Percentiles rank a stretch among this genome's conserved stretches.
Conservation (phyloP, 2,797 vertebrate species). For the Sebastes minor region DNA sequence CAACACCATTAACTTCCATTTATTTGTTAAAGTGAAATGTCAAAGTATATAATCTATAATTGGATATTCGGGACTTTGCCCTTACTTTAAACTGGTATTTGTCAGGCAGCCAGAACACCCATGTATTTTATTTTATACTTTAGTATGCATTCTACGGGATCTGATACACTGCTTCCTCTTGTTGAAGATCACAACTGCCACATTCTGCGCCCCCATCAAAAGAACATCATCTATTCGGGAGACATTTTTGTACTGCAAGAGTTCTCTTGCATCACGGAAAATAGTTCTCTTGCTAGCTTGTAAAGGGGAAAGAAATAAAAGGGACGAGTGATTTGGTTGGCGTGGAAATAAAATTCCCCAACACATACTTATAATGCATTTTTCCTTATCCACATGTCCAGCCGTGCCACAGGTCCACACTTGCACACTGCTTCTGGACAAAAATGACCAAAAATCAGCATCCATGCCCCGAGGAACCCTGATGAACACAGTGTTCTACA, state of each 20-base stretch:
- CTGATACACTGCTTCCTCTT: neutral
- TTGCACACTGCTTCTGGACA: neutral
- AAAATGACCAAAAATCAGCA: neutral
- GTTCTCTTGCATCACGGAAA: neutral
- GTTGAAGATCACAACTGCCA: neutral
- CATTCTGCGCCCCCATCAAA: neutral
- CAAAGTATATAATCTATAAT: neutral
- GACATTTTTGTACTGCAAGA: neutral
- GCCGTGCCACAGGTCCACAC: neutral
- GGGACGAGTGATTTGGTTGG: neutral
- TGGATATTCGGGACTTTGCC: neutral
- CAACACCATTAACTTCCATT: no score
- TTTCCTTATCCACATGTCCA: neutral
- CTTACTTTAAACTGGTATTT: neutral
- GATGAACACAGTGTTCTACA: neutral
- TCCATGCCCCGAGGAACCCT: neutral
- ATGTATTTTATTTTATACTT: neutral
- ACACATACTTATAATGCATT: neutral
- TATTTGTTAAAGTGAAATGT: neutral
- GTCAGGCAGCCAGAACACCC: neutral
- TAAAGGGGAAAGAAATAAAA: neutral
- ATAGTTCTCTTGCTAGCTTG: neutral
- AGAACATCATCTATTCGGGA: neutral
- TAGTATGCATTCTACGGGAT: neutral
- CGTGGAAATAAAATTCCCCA: neutral